Percentiles rank a stretch among this genome's conserved stretches.
Evolutionary conservation across 1,140 invertebrate species (phyloP).

Genomic region (Zelostemma sp.): DNA sequence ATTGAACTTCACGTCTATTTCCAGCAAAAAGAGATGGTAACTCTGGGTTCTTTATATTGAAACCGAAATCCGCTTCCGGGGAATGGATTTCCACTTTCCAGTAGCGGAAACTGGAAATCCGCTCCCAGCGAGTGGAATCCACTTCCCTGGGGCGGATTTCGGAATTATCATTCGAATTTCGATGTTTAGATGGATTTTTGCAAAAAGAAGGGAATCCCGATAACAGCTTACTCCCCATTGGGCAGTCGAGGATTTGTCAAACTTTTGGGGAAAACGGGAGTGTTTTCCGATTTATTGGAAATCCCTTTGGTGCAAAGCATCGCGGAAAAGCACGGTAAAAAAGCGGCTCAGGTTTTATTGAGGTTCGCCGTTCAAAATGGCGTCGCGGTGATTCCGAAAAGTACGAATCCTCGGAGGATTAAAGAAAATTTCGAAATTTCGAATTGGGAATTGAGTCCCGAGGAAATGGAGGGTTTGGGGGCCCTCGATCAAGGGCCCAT

Average conservation of each 20-base stretch:
- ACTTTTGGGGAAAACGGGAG: constrained; percentile 65
- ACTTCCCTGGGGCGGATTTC: too few relatives aligned
- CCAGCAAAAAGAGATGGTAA: constrained; percentile 73
- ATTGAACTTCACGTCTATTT: constrained; percentile 81
- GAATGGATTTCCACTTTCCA: too few relatives aligned
- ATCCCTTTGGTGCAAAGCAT: constrained; percentile 78
- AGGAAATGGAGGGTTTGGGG: constrained; percentile 60
- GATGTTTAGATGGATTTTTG: constrained; percentile 71
- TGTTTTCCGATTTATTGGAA: constrained; percentile 76
- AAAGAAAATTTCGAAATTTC: constrained; percentile 73
- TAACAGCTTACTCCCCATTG: constrained; percentile 76
- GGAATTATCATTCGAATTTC: constrained; percentile 10
- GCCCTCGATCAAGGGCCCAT: constrained; percentile 71
- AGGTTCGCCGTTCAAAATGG: constrained; percentile 72
- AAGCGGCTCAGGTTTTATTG: constrained; percentile 75
- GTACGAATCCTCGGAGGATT: constrained; percentile 70
- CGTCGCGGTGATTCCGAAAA: constrained; percentile 76
- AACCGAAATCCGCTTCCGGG: too few relatives aligned
- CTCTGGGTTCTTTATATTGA: too few relatives aligned
- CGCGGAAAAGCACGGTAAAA: constrained; percentile 71
- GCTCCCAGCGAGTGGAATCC: too few relatives aligned
- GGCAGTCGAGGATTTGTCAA: constrained; percentile 74
- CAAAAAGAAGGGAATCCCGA: constrained; percentile 67
- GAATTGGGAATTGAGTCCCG: constrained; percentile 58
- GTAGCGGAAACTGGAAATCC: too few relatives aligned